A percentile compares a stretch with the other conserved stretches of the same genome.
These are phyloP conservation scores for Linepithema humile DNA, from an alignment of 1,140 invertebrate genomes.

Conservation along the genomic window DNA sequence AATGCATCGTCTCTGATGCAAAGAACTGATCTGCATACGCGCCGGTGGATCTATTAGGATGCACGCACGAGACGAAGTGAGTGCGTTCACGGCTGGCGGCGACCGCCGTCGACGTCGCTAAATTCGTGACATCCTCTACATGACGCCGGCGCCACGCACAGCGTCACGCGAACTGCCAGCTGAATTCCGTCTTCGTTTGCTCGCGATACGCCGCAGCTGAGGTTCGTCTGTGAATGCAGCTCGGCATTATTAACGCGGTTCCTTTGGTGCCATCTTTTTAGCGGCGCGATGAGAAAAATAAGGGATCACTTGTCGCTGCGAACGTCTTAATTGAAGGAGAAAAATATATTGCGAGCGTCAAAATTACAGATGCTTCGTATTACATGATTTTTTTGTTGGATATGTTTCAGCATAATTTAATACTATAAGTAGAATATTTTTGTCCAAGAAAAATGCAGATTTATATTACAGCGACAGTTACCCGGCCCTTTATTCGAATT, in stretches of 20 bases:
- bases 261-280: not conserved
- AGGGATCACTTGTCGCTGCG: not conserved
- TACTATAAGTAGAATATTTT: not conserved
- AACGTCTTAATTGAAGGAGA: not conserved
- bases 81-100: conserved; percentile 7
- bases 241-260: conserved; percentile 31
- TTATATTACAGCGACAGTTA: not conserved
- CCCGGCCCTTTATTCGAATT: not conserved
- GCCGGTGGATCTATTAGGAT: conserved; percentile 5
- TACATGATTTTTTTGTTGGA: too few relatives aligned
- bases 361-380: not conserved
- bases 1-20: not conserved
- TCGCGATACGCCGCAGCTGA: conserved; percentile 50
- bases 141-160: conserved; percentile 31
- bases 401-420: not conserved
- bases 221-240: conserved; percentile 29
- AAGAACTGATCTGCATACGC: conserved; percentile 28
- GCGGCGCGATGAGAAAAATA: conserved; percentile 15
- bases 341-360: not conserved
- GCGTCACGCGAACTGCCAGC: conserved; percentile 39
- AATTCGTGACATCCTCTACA: conserved; percentile 46
- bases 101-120: conserved; percentile 26
- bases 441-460: not conserved
- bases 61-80: not conserved
- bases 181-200: conserved; percentile 26